Base-by-base conservation (phyloP, 2,797 vertebrate species). In the Astyanax mexicanus region DNA sequence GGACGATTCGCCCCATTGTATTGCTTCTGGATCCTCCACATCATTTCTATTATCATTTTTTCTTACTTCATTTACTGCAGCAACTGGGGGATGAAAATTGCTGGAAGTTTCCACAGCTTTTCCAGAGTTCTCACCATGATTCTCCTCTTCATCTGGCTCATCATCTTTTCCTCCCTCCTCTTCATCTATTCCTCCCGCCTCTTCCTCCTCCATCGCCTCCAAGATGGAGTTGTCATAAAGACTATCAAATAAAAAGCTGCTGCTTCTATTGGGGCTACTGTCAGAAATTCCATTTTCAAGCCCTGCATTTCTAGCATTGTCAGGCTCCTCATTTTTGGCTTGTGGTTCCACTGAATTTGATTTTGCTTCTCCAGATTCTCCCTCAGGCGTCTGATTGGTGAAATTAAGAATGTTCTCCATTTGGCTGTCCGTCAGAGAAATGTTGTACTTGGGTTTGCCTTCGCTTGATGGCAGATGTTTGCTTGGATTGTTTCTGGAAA, bases 171-270 rank as follows among this genome's bases (percentile, higher is more conserved):
- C 72, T 0, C 68, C 60, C 3, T 90, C 49, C 6, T 91, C 84
- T 4, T 42, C 75, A 19, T 84, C 85, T 38, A 87, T 85, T n/a
- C n/a, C n/a, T n/a, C n/a, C 72, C 0, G 68, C 60, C 3, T 90
- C 49, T 6, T 91, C 84, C 4, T 42, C 75, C 19, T 84, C 85
- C 38, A 87, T 85, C 81, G 74, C 84, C 38, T 89, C 91, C 79
- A 90, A 83, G 27, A 92, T 80, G 75, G 91, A 90, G 79, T 89
- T 90, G 74, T 95, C 93, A 78, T 88, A 91, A 71, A 97, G 93
- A 88, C 96, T 97, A 81, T 98, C 96, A 73, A 99, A 99, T 17
- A 99, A 86, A 83, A 98, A 96, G 86, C 92, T 94, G 67, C 94
- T 93, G 82, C 96, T 99, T 81, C 93, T 88, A 87, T 99, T 95